Percentiles rank a stretch among this genome's conserved stretches.
Evolutionary conservation across 2,797 vertebrate species (phyloP).

Genomic region (Helicolenus hilgendorfi): DNA sequence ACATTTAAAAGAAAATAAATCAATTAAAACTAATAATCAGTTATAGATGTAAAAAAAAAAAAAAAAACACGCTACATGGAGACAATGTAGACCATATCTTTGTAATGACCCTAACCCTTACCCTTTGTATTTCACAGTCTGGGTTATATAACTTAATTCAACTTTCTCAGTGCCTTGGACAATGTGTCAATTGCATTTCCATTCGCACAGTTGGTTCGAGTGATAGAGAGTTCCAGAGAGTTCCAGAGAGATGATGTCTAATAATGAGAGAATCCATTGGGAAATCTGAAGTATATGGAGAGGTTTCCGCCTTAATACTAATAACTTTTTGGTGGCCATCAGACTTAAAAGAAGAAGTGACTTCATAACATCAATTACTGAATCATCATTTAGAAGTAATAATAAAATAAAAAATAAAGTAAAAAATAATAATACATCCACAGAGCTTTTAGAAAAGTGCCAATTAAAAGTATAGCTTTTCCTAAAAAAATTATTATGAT

Average conservation of each 20-base stretch:
- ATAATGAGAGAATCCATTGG: not conserved
- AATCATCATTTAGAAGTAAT: not conserved
- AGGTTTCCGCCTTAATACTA: not conserved
- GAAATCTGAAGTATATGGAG: not conserved
- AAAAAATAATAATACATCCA: not conserved
- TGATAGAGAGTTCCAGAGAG: not conserved
- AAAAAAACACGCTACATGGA: not conserved
- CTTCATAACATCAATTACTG: not conserved
- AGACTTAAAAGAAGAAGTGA: not conserved
- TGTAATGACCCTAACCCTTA: not conserved
- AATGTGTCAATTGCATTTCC: not conserved
- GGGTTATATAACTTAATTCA: not conserved
- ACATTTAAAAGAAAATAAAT: not conserved
- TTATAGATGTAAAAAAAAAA: not conserved
- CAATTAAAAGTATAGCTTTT: too few relatives aligned
- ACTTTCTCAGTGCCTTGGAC: not conserved
- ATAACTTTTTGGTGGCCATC: not conserved
- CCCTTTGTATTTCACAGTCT: not conserved
- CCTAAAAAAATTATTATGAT: too few relatives aligned
- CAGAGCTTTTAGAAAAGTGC: not conserved
- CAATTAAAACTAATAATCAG: not conserved
- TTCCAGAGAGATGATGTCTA: not conserved
- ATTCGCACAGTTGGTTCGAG: not conserved
- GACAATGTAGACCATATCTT: not conserved
- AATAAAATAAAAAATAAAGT: too few relatives aligned